Evolutionary conservation across 1,140 invertebrate species (phyloP).

Genomic region (Agraylea sexmaculata): DNA sequence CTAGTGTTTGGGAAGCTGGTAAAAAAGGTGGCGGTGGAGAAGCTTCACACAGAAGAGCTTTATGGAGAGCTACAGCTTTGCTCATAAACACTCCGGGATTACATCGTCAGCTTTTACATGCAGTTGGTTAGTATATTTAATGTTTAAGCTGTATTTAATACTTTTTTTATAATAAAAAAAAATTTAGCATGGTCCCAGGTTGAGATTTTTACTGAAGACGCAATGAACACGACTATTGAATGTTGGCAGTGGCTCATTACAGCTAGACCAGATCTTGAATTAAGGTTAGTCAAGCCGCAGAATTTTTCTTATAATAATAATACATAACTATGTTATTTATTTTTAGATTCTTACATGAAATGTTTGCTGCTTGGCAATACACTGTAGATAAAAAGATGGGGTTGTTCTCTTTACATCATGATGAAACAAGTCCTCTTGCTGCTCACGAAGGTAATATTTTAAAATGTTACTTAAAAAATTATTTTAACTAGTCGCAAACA

Average conservation of each 20-base stretch:
- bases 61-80: slow-evolving; percentile 86
- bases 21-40: slow-evolving; percentile 46
- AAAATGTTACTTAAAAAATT: too few species aligned
- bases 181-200: slow-evolving; percentile 71
- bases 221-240: slow-evolving; percentile 80
- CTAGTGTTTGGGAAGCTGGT: slow-evolving; percentile 56
- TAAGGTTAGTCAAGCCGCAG: slow-evolving; percentile 47
- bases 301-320: background rate
- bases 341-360: slow-evolving; percentile 42
- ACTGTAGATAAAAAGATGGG: slow-evolving; percentile 81
- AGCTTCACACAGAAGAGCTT: slow-evolving; percentile 57
- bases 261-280: slow-evolving; percentile 78
- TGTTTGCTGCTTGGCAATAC: slow-evolving; percentile 82
- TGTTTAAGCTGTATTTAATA: too few species aligned
- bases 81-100: slow-evolving; percentile 66
- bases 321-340: background rate
- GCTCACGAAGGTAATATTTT: slow-evolving; percentile 70
- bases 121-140: slow-evolving; percentile 61
- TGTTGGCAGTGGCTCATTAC: slow-evolving; percentile 99
- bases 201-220: slow-evolving; percentile 77
- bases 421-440: slow-evolving; percentile 70
- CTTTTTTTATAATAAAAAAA: background rate
- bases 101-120: slow-evolving; percentile 60
- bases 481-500: too few species aligned
- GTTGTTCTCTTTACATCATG: slow-evolving; percentile 63